Evolutionary conservation across 2,113 vertebrate species (phyloP).

Genomic region (Ctenodactylus gundi): DNA sequence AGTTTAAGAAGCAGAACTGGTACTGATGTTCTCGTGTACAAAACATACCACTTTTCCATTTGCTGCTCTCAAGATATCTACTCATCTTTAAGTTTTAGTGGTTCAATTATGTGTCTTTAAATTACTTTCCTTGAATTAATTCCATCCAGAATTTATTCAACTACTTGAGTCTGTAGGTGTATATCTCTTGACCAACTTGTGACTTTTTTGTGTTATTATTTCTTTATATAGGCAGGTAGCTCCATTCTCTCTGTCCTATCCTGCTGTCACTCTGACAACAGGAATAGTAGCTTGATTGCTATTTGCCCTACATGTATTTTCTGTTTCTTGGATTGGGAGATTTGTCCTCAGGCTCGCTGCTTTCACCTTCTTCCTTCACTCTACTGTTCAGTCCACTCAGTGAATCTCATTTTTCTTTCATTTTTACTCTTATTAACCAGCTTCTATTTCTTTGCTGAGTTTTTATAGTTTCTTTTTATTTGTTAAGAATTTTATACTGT

Average conservation of each 20-base stretch:
- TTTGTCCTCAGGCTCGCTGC: background rate
- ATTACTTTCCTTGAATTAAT: background rate
- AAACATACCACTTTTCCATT: background rate
- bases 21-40: background rate
- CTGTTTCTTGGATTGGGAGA: background rate
- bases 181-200: background rate
- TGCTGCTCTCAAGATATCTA: background rate
- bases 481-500: background rate
- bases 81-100: background rate
- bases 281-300: background rate
- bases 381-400: background rate
- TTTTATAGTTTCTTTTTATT: background rate
- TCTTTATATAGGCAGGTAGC: background rate
- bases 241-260: background rate
- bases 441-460: background rate
- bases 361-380: background rate
- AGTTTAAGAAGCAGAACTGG: background rate
- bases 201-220: background rate
- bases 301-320: background rate
- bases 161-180: background rate
- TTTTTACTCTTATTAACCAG: background rate
- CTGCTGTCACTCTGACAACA: background rate
- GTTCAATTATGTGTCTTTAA: background rate
- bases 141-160: background rate
- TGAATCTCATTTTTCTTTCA: background rate